A percentile compares a stretch with the other conserved stretches of the same genome.
These are phyloP conservation scores for Nomada hirtipes DNA, from an alignment of 2,888 invertebrate genomes.

Conservation along the genomic window DNA sequence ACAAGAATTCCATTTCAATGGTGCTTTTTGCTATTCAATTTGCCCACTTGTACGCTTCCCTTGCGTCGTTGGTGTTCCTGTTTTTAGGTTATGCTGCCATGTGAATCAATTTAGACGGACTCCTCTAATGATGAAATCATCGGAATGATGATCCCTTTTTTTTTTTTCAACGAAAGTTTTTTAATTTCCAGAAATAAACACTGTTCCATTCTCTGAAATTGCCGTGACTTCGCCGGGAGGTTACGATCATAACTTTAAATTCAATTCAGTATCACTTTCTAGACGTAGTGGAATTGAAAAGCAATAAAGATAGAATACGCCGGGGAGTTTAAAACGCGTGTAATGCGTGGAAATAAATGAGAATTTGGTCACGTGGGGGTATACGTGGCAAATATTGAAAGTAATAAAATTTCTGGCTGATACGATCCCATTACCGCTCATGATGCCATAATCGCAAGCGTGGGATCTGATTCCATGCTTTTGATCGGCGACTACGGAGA, in stretches of 20 bases:
- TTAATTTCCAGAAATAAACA: too few species aligned
- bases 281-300: not conserved
- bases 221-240: too few species aligned
- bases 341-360: not conserved
- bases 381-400: slow-evolving; percentile 34
- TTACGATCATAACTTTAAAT: too few species aligned
- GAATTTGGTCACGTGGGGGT: not conserved
- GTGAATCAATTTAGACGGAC: too few species aligned
- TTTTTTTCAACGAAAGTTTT: too few species aligned
- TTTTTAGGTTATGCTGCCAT: slow-evolving; percentile 4
- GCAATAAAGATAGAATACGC: not conserved
- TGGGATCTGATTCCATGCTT: slow-evolving; percentile 77
- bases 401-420: slow-evolving; percentile 49
- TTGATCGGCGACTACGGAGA: slow-evolving; percentile 70
- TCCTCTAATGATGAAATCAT: not conserved
- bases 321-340: too few species aligned
- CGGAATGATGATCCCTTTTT: not conserved
- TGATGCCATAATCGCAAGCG: slow-evolving; percentile 69
- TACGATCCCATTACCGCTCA: slow-evolving; percentile 53
- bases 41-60: too few species aligned
- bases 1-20: slow-evolving; percentile 6
- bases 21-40: not conserved
- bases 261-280: not conserved
- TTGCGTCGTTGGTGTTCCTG: slow-evolving; percentile 10
- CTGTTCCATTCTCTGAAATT: too few species aligned